phyloP scores from a whole-genome alignment of 2,888 invertebrate species.

The Drosophila atripex region DNA sequence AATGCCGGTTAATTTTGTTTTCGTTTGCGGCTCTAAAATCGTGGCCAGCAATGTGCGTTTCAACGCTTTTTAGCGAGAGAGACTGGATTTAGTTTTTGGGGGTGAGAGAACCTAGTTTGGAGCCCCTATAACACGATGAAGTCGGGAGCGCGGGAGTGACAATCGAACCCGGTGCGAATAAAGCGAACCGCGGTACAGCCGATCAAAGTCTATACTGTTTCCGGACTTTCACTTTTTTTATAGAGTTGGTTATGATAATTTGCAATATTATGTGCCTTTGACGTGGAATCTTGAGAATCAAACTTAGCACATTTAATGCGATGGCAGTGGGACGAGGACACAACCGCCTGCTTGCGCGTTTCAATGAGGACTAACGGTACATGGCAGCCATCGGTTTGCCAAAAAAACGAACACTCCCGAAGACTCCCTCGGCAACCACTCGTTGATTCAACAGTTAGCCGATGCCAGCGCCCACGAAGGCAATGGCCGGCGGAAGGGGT shows the following conservation, averaged over 20 bases:
- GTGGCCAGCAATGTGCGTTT: slow-evolving; percentile 24
- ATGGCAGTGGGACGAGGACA: slow-evolving; percentile 44
- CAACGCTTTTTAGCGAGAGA: slow-evolving; percentile 39
- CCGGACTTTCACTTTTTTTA: slow-evolving; percentile 2
- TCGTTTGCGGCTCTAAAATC: slow-evolving; percentile 3
- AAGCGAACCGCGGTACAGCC: slow-evolving; percentile 23
- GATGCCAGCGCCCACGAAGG: slow-evolving; percentile 30
- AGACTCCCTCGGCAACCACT: slow-evolving; percentile 70
- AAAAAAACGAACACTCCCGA: slow-evolving; percentile 16
- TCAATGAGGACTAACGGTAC: slow-evolving; percentile 66
- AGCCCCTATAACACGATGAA: slow-evolving; percentile 2
- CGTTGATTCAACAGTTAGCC: slow-evolving; percentile 76
- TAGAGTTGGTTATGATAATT: not conserved
- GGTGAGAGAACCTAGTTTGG: slow-evolving; percentile 10
- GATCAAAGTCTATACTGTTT: slow-evolving; percentile 1
- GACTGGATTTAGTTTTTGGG: slow-evolving; percentile 20
- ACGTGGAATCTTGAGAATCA: slow-evolving; percentile 1
- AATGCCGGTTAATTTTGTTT: slow-evolving; percentile 9
- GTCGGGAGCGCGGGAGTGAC: slow-evolving; percentile 50
- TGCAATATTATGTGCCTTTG: not conserved
- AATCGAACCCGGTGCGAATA: slow-evolving; percentile 51
- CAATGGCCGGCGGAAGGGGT: not conserved
- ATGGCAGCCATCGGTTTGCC: slow-evolving; percentile 34
- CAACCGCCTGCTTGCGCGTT: slow-evolving; percentile 76
- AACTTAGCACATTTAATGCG: slow-evolving; percentile 11